These are phyloP conservation scores for Mamestra configurata DNA, from an alignment of 1,140 invertebrate genomes.

Conservation along the genomic window DNA sequence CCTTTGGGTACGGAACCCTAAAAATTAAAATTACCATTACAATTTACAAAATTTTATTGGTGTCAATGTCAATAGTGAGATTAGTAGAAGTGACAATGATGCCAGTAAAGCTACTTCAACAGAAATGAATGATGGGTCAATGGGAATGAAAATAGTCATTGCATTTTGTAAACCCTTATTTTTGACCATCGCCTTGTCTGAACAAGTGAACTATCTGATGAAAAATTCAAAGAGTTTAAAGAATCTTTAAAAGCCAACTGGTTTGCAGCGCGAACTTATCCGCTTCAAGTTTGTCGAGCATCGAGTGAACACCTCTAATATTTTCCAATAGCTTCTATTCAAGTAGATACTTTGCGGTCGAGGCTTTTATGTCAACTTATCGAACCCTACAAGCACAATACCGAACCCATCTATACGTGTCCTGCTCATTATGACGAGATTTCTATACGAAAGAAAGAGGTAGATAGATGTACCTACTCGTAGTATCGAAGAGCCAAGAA, in stretches of 20 bases:
- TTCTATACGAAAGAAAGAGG: conserved; percentile 37
- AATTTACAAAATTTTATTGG: too few relatives aligned
- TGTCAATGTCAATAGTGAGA: too few relatives aligned
- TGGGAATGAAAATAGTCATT: too few relatives aligned
- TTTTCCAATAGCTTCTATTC: conserved; percentile 35
- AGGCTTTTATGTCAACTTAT: conserved; percentile 42
- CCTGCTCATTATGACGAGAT: conserved; percentile 21
- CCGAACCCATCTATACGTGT: conserved; percentile 33
- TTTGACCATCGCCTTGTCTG: too few relatives aligned
- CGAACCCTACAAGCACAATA: conserved; percentile 18
- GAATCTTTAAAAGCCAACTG: too few relatives aligned
- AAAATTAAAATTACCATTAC: too few relatives aligned
- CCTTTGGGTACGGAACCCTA: too few relatives aligned
- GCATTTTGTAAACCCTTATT: too few relatives aligned
- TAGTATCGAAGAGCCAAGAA: conserved; percentile 1
- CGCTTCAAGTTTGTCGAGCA: neutral
- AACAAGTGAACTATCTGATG: neutral
- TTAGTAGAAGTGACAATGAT: too few relatives aligned
- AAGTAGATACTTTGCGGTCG: conserved; percentile 24
- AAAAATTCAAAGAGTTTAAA: neutral
- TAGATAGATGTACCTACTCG: conserved; percentile 33
- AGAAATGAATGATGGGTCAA: too few relatives aligned
- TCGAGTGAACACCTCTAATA: neutral
- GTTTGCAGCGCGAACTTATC: neutral
- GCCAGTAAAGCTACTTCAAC: too few relatives aligned